A percentile compares a stretch with the other conserved stretches of the same genome.
Evolutionary conservation across 2,797 vertebrate species (phyloP).

Genomic region (Micrastur ruficollis): DNA sequence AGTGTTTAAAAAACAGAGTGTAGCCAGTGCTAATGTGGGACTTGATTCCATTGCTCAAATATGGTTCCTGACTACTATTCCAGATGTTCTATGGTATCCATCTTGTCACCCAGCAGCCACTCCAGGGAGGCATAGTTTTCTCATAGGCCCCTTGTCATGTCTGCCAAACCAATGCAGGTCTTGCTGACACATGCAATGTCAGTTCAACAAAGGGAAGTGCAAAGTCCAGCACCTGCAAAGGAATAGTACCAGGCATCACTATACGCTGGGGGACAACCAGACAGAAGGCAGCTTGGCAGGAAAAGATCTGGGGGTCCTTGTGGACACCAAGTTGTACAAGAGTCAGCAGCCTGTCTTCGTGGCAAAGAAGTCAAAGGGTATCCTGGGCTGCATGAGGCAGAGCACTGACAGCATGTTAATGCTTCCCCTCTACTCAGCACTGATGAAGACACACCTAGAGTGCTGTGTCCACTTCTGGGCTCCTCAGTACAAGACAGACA

Average conservation of each 20-base stretch:
- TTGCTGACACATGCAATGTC: background rate
- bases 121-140: background rate
- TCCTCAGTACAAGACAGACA: background rate
- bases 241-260: background rate
- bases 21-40: background rate
- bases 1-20: background rate
- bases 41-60: background rate
- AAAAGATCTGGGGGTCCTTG: background rate
- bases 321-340: background rate
- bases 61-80: background rate
- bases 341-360: background rate
- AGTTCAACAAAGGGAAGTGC: background rate
- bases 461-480: background rate
- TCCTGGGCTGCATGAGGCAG: background rate
- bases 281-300: background rate
- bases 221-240: background rate
- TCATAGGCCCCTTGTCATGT: background rate
- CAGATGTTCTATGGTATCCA: background rate
- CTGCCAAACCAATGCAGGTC: background rate
- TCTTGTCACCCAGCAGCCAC: background rate
- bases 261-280: background rate
- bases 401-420: background rate
- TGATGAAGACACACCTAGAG: background rate
- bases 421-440: background rate
- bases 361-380: background rate